phyloP scores from a whole-genome alignment of 2,888 invertebrate genomes.

The Lepidonotus clava region DNA sequence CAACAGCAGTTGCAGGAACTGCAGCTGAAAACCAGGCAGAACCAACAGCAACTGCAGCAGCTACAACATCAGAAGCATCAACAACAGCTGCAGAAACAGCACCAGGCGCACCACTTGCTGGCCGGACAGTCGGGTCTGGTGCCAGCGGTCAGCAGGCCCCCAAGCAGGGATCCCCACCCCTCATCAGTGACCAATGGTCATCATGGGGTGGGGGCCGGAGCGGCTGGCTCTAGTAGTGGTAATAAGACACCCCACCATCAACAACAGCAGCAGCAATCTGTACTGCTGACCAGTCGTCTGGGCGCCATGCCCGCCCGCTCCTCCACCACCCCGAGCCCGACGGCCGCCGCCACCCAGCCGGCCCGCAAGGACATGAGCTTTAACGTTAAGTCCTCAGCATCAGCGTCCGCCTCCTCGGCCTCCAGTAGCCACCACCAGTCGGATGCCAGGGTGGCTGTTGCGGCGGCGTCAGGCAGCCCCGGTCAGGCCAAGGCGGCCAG shows the following conservation, averaged over 20 bases:
- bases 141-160: background rate
- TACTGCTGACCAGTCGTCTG: background rate
- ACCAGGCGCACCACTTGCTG: background rate
- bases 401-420: no score
- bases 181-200: background rate
- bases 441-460: conserved; percentile 13
- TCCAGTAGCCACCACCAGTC: no score
- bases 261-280: background rate
- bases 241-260: background rate
- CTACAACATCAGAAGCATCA: background rate
- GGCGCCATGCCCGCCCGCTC: background rate
- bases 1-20: conserved; percentile 23
- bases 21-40: background rate
- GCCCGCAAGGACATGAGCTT: conserved; percentile 27
- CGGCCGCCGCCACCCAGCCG: background rate
- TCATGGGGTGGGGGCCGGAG: background rate
- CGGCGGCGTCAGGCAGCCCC: conserved; percentile 30
- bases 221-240: background rate
- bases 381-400: background rate
- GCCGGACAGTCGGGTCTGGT: background rate
- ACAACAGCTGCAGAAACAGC: conserved; percentile 35
- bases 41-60: background rate
- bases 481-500: conserved; percentile 41
- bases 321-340: background rate
- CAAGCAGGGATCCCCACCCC: background rate